These are phyloP conservation scores for Neodiprion fabricii DNA, from an alignment of 1,140 invertebrate species.

Conservation along the genomic window DNA sequence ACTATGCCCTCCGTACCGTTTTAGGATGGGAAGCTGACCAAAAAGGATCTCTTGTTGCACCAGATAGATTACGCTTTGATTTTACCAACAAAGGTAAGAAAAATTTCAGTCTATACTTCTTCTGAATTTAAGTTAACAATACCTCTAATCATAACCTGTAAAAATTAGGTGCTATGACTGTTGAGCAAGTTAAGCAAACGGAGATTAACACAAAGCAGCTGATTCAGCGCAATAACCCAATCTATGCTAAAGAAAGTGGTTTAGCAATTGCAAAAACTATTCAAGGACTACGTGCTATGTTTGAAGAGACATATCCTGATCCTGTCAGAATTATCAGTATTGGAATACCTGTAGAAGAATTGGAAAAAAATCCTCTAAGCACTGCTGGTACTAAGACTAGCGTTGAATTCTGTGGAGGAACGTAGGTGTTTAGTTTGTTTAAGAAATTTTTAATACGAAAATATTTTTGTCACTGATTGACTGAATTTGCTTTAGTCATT, in stretches of 20 bases:
- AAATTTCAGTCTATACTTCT: slow-evolving; percentile 30
- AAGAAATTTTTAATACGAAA: background rate
- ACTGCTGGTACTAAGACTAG: slow-evolving; percentile 83
- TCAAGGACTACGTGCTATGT: slow-evolving; percentile 95
- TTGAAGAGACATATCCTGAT: slow-evolving; percentile 99
- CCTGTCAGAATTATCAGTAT: slow-evolving; percentile 96
- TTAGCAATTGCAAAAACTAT: slow-evolving; percentile 89
- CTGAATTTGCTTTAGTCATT: slow-evolving; percentile 69
- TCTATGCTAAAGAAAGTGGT: slow-evolving; percentile 91
- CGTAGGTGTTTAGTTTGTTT: slow-evolving; percentile 63
- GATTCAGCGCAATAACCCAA: slow-evolving; percentile 79
- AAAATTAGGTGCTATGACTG: slow-evolving; percentile 76
- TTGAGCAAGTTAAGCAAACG: slow-evolving; percentile 83
- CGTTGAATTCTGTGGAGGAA: slow-evolving; percentile 99
- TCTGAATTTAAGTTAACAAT: slow-evolving; percentile 15
- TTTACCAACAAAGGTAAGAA: slow-evolving; percentile 86
- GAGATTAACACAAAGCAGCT: slow-evolving; percentile 84
- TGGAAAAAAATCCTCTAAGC: slow-evolving; percentile 86
- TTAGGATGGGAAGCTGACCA: slow-evolving; percentile 93
- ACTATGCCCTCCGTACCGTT: slow-evolving; percentile 91
- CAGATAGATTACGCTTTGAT: slow-evolving; percentile 95
- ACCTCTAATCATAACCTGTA: slow-evolving; percentile 13
- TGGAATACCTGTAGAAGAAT: slow-evolving; percentile 89
- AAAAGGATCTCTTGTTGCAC: slow-evolving; percentile 97
- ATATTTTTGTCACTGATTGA: slow-evolving; percentile 22